Evolutionary conservation across 2,797 vertebrate genomes (phyloP).

Genomic region (Falco concolor): DNA sequence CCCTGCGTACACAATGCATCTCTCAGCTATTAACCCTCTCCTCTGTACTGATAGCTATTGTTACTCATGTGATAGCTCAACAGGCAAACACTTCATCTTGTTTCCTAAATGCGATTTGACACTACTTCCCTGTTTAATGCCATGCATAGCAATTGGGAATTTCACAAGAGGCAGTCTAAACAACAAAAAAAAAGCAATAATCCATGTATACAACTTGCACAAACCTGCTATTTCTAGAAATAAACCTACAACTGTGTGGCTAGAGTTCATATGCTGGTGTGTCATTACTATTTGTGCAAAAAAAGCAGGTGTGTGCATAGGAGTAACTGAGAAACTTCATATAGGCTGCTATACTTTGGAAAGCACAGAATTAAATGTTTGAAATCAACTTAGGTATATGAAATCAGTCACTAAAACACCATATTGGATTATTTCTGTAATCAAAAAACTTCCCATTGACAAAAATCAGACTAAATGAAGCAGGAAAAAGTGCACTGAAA

Average conservation of each 20-base stretch:
- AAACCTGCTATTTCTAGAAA: background rate
- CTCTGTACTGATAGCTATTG: background rate
- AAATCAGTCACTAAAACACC: background rate
- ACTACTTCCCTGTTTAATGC: background rate
- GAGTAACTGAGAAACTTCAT: background rate
- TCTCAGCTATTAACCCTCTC: background rate
- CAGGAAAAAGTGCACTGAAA: background rate
- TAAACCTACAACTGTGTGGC: fast-evolving
- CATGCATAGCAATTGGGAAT: background rate
- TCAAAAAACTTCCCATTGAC: background rate
- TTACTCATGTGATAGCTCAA: background rate
- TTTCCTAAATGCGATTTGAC: background rate
- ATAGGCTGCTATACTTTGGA: background rate
- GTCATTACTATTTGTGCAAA: background rate
- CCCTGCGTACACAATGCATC: background rate
- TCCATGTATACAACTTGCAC: background rate
- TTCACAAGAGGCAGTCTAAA: background rate
- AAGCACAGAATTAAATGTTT: background rate
- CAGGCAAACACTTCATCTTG: background rate
- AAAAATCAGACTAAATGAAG: background rate
- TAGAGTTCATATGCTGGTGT: background rate
- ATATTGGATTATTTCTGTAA: background rate
- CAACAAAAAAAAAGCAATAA: background rate
- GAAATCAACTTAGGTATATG: background rate
- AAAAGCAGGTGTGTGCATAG: background rate